phyloP scores from a whole-genome alignment of 2,113 vertebrate genomes.

The Phrynocephalus versicolor region DNA sequence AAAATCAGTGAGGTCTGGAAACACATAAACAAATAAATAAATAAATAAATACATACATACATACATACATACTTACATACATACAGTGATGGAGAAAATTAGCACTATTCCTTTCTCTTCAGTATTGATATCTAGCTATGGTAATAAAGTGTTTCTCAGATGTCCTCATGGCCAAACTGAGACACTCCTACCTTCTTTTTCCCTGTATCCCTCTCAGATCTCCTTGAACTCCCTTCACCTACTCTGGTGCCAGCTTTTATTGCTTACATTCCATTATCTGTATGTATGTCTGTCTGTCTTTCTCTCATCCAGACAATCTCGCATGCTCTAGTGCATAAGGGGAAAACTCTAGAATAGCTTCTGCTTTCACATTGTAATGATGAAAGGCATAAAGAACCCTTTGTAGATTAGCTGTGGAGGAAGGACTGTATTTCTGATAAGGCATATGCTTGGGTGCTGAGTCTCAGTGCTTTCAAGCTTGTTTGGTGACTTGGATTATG shows the following conservation, averaged over 20 bases:
- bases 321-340: no score
- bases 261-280: background rate
- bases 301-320: background rate
- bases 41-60: no score
- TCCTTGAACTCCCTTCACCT: no score
- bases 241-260: background rate
- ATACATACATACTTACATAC: no score
- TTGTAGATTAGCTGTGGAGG: background rate
- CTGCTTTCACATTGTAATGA: background rate
- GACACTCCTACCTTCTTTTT: background rate
- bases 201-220: background rate
- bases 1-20: no score
- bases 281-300: background rate
- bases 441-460: accelerated
- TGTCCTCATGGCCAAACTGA: background rate
- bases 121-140: no score
- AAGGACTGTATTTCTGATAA: accelerated
- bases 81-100: no score
- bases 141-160: background rate
- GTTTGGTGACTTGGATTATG: background rate
- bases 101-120: no score
- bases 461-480: background rate
- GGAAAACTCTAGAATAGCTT: background rate
- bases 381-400: background rate
- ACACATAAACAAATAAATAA: no score